A percentile compares a stretch with the other conserved stretches of the same genome.
phyloP scores from a whole-genome alignment of 2,888 invertebrate species.

The Caenorhabditis sp. region DNA sequence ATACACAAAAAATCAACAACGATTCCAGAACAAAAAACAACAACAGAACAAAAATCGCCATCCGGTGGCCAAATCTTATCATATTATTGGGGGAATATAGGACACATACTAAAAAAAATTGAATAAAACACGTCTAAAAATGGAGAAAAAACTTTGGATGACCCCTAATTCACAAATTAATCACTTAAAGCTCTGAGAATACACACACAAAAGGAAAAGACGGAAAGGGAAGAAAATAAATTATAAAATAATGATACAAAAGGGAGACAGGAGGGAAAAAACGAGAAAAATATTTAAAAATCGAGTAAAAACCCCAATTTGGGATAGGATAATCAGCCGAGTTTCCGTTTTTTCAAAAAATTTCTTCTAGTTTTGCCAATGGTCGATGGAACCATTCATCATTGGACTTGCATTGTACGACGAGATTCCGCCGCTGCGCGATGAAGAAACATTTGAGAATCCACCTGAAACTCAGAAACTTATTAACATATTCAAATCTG shows the following conservation, averaged over 20 bases:
- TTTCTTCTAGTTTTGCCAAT: slow-evolving; percentile 26
- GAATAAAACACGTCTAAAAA: neutral
- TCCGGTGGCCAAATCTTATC: slow-evolving; percentile 10
- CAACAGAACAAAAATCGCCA: slow-evolving; percentile 21
- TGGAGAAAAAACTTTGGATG: neutral
- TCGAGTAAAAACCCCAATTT: slow-evolving; percentile 8
- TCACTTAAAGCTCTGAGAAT: slow-evolving; percentile 50
- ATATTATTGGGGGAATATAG: slow-evolving; percentile 9
- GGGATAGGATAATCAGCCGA: slow-evolving; percentile 20
- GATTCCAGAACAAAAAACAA: neutral
- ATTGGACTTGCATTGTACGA: neutral
- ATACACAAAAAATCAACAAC: slow-evolving; percentile 27
- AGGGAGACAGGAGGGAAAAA: neutral
- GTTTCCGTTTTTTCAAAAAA: slow-evolving; percentile 24
- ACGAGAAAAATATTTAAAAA: slow-evolving; percentile 6
- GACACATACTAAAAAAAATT: slow-evolving; percentile 6
- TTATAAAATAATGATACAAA: slow-evolving; percentile 7
- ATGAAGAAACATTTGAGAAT: slow-evolving; percentile 4
- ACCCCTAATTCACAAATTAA: slow-evolving; percentile 24
- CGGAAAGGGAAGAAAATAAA: slow-evolving; percentile 7
- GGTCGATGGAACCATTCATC: slow-evolving; percentile 20
- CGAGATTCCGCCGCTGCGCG: neutral
- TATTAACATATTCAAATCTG: neutral
- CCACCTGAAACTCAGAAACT: neutral
- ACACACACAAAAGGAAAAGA: slow-evolving; percentile 18